These are phyloP conservation scores for Oscheius sp. DNA, from an alignment of 2,888 invertebrate genomes.

Conservation along the genomic window DNA sequence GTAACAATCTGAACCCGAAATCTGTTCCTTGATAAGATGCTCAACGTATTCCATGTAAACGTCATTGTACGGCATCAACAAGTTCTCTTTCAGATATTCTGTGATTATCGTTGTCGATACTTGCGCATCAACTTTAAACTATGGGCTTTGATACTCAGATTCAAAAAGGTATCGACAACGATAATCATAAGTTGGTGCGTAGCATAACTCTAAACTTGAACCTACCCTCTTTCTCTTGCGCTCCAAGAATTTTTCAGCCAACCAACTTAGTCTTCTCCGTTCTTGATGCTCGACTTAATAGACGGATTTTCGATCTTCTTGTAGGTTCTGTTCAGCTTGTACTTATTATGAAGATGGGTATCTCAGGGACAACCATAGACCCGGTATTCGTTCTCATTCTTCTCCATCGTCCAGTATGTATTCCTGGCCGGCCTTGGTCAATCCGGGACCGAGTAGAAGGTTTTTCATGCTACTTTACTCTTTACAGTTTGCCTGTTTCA, in stretches of 20 bases:
- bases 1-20: too few species aligned
- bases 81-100: constrained; percentile 36
- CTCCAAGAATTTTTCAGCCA: not conserved
- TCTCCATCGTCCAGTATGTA: too few species aligned
- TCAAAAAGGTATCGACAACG: too few species aligned
- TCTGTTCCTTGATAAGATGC: constrained; percentile 33
- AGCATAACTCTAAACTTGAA: not conserved
- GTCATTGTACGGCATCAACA: constrained; percentile 43
- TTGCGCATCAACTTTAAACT: not conserved
- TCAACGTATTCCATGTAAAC: constrained; percentile 41
- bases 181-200: not conserved
- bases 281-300: not conserved
- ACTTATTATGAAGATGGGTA: constrained; percentile 17
- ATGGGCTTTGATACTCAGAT: too few species aligned
- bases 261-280: not conserved
- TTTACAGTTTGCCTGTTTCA: too few species aligned
- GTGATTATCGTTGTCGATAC: not conserved
- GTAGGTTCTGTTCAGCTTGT: constrained; percentile 9
- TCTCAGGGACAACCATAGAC: constrained; percentile 8
- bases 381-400: not conserved
- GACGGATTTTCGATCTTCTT: constrained; percentile 24
- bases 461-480: too few species aligned
- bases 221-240: constrained; percentile 10
- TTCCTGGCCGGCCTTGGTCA: too few species aligned
- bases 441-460: too few species aligned